Conservation (phyloP, 1,140 invertebrate species). For the Sycophila sp. region DNA sequence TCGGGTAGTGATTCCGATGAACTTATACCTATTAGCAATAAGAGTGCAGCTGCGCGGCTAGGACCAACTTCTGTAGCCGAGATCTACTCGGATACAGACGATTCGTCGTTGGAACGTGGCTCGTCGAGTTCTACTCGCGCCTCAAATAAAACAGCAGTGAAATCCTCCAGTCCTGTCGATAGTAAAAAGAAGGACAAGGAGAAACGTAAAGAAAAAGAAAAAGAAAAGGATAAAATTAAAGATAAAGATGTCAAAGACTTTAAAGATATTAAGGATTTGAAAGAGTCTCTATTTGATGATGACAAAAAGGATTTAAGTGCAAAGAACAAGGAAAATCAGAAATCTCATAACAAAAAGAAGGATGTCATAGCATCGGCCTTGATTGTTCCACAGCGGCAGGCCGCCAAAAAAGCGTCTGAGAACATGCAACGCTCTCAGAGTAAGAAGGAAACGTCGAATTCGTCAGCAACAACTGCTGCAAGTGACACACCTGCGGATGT, state of each 20-base stretch:
- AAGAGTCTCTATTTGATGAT: not conserved
- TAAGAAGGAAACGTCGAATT: slow-evolving; percentile 24
- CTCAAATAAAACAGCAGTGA: not conserved
- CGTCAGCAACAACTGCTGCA: not conserved
- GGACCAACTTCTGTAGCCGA: slow-evolving; percentile 63
- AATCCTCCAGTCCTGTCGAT: not conserved
- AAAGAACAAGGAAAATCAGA: slow-evolving; percentile 70
- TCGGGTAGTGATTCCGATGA: slow-evolving; percentile 82
- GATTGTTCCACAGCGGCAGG: slow-evolving; percentile 90
- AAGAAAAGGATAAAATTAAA: slow-evolving; percentile 4
- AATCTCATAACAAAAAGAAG: slow-evolving; percentile 68
- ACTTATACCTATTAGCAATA: slow-evolving; percentile 70
- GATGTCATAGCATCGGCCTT: slow-evolving; percentile 78
- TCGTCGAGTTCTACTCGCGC: slow-evolving; percentile 38
- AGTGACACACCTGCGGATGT: slow-evolving; percentile 12
- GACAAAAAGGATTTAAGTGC: slow-evolving; percentile 28
- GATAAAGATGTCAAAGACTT: not conserved
- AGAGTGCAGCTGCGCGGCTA: slow-evolving; percentile 51
- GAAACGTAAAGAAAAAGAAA: slow-evolving; percentile 40
- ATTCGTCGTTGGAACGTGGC: slow-evolving; percentile 73
- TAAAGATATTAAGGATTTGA: slow-evolving; percentile 3
- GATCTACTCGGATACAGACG: slow-evolving; percentile 81
- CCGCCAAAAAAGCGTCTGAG: slow-evolving; percentile 90
- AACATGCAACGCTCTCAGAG: slow-evolving; percentile 72
- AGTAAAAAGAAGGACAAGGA: slow-evolving; percentile 48